These are phyloP conservation scores for Egretta garzetta DNA, from an alignment of 2,113 vertebrate species.

Conservation along the genomic window DNA sequence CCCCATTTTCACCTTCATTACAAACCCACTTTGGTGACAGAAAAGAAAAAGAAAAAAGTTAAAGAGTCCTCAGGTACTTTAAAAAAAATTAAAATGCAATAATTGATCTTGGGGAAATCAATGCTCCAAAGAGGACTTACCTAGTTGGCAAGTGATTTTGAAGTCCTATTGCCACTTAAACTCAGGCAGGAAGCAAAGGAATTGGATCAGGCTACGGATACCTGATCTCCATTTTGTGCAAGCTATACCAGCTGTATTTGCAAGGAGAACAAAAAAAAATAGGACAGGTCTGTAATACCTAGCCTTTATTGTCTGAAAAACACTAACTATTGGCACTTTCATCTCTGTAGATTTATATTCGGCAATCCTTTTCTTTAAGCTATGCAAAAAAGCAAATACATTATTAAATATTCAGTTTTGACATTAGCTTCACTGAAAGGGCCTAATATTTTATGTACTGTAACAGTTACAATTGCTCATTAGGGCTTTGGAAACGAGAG, in stretches of 20 bases:
- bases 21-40: neutral
- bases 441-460: conserved; percentile 6
- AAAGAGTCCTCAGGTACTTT: neutral
- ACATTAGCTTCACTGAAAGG: neutral
- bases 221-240: neutral
- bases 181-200: neutral
- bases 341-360: neutral
- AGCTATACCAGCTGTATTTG: neutral
- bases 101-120: neutral
- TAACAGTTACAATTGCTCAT: neutral
- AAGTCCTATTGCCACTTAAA: neutral
- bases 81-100: neutral
- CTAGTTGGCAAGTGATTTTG: neutral
- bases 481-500: neutral
- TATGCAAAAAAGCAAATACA: neutral
- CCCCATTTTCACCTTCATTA: neutral
- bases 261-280: neutral
- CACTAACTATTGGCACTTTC: neutral
- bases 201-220: neutral
- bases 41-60: neutral
- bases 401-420: conserved; percentile 35
- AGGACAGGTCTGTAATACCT: neutral
- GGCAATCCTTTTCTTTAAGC: neutral
- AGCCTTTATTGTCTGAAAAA: neutral
- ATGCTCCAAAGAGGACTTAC: neutral